Base-by-base conservation (phyloP, 2,888 invertebrate genomes). In the Torymus texanus region DNA sequence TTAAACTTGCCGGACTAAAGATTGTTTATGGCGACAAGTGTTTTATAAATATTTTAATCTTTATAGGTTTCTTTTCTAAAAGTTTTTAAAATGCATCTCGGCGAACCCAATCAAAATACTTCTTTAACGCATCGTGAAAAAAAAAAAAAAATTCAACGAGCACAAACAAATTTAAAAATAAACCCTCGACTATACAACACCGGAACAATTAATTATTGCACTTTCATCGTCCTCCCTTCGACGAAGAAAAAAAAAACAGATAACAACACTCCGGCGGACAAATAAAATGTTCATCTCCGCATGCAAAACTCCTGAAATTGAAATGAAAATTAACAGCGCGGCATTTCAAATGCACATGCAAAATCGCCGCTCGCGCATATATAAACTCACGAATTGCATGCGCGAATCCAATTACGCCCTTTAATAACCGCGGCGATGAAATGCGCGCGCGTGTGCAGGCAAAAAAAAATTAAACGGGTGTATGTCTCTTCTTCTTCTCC, bases 351-450 rank as follows among this genome's bases (percentile, higher is more conserved):
- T 53, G 53, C 53, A 18, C 50, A 16, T 41, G 63, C 41, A 50
- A 65, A 65, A 50, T 14, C 24, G 21, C 63, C 11, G 16, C 63
- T 16, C 16, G 18, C 16, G 71, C 71, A 24, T 41, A 41, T 8
- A 41, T 41, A 41, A 41, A 41, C 41, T 41, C 41, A 24, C 14
- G 56, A 76, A 77, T 16, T 63, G 14, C 16, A 16, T 14, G 56
- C 72, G 12, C 24, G 51, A 72, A 67, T 55, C 24, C 59, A 58
- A 77, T 72, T 77, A 59, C 12, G 14, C 16, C 56, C 10, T 8
- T 61, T 16, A 62, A 61, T n/a, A 55, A 78, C 13, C 41, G 41
- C 41, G 41, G 41, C 41, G 41, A 41, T 41, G 41, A 41, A 41
- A 8, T 29, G 29, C 8, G 10, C 41, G 41, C 41, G 21, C 29